Percentiles rank a stretch among this genome's conserved stretches.
Conservation (phyloP, 2,888 invertebrate species). For the Melanophora roralis region DNA sequence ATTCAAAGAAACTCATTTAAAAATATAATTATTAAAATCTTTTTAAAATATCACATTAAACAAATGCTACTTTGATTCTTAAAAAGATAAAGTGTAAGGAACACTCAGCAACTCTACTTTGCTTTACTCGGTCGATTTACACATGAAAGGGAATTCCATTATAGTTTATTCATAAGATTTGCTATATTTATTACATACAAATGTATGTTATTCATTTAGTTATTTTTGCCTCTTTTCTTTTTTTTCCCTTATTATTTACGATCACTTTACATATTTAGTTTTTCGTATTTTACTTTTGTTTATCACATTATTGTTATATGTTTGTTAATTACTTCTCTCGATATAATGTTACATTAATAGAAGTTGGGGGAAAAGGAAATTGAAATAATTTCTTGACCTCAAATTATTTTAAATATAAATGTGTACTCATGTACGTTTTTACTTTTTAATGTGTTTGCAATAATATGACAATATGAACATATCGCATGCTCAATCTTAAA, state of each 20-base stretch:
- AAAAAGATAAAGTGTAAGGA: background rate
- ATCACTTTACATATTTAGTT: too few relatives aligned
- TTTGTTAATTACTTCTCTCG: background rate
- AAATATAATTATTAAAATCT: background rate
- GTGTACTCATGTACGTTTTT: too few relatives aligned
- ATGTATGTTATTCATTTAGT: slow-evolving; percentile 17
- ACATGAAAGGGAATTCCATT: slow-evolving; percentile 45
- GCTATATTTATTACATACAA: slow-evolving; percentile 38
- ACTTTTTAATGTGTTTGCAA: slow-evolving; percentile 49
- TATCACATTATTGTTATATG: slow-evolving; percentile 46
- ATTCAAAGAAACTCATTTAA: too few relatives aligned
- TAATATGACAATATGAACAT: background rate
- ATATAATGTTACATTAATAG: slow-evolving; percentile 32
- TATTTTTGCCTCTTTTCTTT: slow-evolving; percentile 18
- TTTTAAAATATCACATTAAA: background rate
- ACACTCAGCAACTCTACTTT: slow-evolving; percentile 41
- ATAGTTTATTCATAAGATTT: slow-evolving; percentile 38
- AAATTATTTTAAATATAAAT: slow-evolving; percentile 43
- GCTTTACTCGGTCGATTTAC: background rate
- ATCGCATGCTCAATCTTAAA: too few relatives aligned
- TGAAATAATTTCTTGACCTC: slow-evolving; percentile 47
- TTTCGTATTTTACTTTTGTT: slow-evolving; percentile 12
- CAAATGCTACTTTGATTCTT: slow-evolving; percentile 7
- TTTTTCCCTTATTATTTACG: slow-evolving; percentile 15
- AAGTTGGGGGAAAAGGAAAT: background rate